Evolutionary conservation across 2,888 invertebrate genomes (phyloP).

Genomic region (Nomada ruficornis): DNA sequence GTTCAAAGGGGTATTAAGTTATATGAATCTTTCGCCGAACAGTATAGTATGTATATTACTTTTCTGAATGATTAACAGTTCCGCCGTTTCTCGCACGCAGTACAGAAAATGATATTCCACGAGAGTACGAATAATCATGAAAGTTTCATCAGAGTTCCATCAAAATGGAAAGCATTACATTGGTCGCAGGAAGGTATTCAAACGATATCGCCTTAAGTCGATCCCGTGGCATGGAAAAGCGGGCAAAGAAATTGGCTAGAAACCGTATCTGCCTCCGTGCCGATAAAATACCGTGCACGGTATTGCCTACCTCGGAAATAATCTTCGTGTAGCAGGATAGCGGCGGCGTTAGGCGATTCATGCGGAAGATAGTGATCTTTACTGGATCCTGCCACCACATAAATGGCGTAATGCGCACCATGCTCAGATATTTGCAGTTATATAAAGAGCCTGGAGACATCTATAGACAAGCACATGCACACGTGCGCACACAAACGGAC

Average conservation of each 20-base stretch:
- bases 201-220: conserved; percentile 19
- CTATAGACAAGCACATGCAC: background rate
- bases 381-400: conserved; percentile 40
- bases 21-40: background rate
- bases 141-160: background rate
- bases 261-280: conserved; percentile 21
- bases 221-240: conserved; percentile 11
- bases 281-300: conserved; percentile 25
- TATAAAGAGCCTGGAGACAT: conserved; percentile 50
- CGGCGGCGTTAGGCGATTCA: conserved; percentile 45
- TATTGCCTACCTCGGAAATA: conserved; percentile 43
- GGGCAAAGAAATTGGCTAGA: conserved; percentile 52
- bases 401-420: conserved; percentile 64
- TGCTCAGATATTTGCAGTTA: conserved; percentile 72
- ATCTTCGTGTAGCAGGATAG: conserved; percentile 39
- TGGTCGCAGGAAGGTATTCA: conserved; percentile 7
- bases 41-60: too few relatives aligned
- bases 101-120: background rate
- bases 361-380: conserved; percentile 62
- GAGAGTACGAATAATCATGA: too few relatives aligned
- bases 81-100: background rate
- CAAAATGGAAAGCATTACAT: background rate
- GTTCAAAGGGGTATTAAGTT: background rate
- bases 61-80: background rate
- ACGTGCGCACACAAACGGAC: background rate